Base-by-base conservation (phyloP, 2,888 invertebrate genomes). In the Ophioninae sp. region DNA sequence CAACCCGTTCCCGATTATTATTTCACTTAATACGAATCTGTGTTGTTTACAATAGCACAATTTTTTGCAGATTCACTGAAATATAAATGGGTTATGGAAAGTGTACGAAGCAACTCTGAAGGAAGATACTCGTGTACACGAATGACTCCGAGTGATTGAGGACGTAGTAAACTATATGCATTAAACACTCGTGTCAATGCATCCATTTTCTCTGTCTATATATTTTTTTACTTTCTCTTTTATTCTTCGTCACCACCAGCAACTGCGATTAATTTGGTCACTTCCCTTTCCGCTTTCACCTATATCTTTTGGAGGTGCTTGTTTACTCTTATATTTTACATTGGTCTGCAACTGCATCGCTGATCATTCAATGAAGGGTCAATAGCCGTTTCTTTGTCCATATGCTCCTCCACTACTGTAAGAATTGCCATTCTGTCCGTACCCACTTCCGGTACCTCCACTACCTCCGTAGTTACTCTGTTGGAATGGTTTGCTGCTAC, bases 341-440 rank as follows among this genome's bases (percentile, higher is more conserved):
- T 79, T 77, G 56, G 21, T 70, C 39, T 75, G 70, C 73, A 77
- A 78, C 69, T 59, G 75, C 56, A 73, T 76, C 69, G 65, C 67
- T 82, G 65, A 82, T 41, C 82, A 81, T 77, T 41, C 23, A 17
- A 57, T 68, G 8, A 23, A 56, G 39, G 20, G 75, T 91, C 89
- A 92, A 89, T 92, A 92, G 59, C 91, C 91, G 79, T 92, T 92
- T 86, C 91, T 90, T 85, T 90, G 91, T 61, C 91, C 87, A 79
- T 90, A 91, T 56, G 87, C 85, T 50, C 88, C 87, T 39, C 88
- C 84, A 74, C 88, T 87, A 39, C 90, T 89, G 56, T 90, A 91
- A 21, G 89, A 88, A 79, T 89, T 86, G 50, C 90, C 91, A 65
- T 92, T 92, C 67, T 91, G 91, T 68, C 86, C 87, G 74, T 91